Conservation (phyloP, 2,113 vertebrate species). For the Brachyhypopomus occidentalis region DNA sequence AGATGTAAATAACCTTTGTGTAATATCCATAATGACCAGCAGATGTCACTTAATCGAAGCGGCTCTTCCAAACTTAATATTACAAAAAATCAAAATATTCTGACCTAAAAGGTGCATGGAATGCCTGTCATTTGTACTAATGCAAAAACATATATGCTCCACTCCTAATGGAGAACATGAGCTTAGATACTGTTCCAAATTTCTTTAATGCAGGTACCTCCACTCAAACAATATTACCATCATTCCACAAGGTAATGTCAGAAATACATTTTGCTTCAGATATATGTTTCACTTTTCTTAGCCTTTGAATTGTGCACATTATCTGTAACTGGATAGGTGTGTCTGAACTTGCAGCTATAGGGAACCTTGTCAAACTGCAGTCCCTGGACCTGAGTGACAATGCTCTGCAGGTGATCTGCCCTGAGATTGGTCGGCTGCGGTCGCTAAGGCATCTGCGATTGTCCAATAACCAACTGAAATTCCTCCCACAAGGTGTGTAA, state of each 20-base stretch:
- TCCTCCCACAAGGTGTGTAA: constrained; percentile 83
- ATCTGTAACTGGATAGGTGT: not conserved
- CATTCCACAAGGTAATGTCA: constrained; percentile 89
- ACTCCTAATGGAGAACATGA: not conserved
- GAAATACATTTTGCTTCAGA: not conserved
- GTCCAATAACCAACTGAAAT: constrained; percentile 91
- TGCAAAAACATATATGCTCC: no score
- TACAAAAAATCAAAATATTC: no score
- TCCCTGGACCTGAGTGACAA: constrained; percentile 95
- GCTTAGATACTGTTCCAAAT: not conserved
- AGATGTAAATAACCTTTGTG: not conserved
- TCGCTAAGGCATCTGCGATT: constrained; percentile 90
- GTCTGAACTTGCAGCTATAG: constrained; percentile 79
- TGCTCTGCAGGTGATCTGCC: constrained; percentile 89
- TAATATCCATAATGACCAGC: constrained; percentile 43
- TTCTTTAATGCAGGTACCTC: constrained; percentile 81
- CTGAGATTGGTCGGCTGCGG: constrained; percentile 90
- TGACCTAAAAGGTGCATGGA: not conserved
- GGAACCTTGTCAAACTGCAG: constrained; percentile 88
- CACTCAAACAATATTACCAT: constrained; percentile 96
- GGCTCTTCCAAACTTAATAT: no score
- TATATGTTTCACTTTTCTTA: not conserved
- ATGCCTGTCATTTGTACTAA: not conserved
- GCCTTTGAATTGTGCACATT: not conserved
- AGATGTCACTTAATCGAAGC: constrained; percentile 43